A percentile compares a stretch with the other conserved stretches of the same genome.
phyloP scores from a whole-genome alignment of 2,113 vertebrate genomes.

The Phasianus colchicus region DNA sequence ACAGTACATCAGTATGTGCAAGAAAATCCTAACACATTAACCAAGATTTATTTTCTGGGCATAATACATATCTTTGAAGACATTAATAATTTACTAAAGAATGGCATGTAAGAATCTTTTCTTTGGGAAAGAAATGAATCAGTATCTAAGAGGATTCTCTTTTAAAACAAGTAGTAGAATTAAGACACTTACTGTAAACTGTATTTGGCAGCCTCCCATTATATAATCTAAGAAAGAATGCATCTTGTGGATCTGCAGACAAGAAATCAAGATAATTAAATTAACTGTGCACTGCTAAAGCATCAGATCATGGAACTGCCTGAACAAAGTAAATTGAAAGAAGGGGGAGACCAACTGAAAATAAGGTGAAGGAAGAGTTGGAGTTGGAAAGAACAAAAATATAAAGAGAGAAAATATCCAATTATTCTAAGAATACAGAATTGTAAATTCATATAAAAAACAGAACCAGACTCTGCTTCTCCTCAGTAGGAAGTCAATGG shows the following conservation, averaged over 20 bases:
- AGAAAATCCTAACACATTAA: not conserved
- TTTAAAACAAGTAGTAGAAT: not conserved
- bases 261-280: slow-evolving; percentile 26
- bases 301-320: not conserved
- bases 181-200: slow-evolving; percentile 93
- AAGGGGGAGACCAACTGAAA: not conserved
- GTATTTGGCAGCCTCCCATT: slow-evolving; percentile 99
- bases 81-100: slow-evolving; percentile 9
- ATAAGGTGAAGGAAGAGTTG: not conserved
- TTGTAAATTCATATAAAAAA: not conserved
- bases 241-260: slow-evolving; percentile 96
- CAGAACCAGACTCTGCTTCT: not conserved
- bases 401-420: not conserved
- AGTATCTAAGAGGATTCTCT: not conserved
- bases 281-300: slow-evolving; percentile 25
- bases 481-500: not conserved
- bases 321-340: not conserved
- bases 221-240: slow-evolving; percentile 99
- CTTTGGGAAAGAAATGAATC: not conserved
- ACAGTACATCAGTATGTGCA: not conserved
- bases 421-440: not conserved
- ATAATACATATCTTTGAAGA: not conserved
- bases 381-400: not conserved
- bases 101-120: not conserved
- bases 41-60: not conserved